Percentiles rank a stretch among this genome's conserved stretches.
These are phyloP conservation scores for Lophochroa leadbeateri DNA, from an alignment of 2,113 vertebrate genomes.

Conservation along the genomic window DNA sequence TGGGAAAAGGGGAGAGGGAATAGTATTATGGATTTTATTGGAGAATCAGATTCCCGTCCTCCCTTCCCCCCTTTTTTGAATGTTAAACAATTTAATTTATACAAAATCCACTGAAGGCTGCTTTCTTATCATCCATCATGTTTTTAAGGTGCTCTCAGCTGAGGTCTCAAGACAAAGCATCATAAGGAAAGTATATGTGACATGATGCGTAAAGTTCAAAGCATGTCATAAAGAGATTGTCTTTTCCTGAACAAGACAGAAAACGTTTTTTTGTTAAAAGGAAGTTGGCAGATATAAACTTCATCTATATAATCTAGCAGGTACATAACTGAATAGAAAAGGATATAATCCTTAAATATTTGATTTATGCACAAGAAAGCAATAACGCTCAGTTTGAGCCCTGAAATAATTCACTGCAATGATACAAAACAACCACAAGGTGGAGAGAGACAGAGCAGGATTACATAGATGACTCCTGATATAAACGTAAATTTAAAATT, in stretches of 20 bases:
- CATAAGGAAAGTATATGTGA: background rate
- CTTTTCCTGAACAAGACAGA: background rate
- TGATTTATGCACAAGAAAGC: background rate
- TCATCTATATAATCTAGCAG: background rate
- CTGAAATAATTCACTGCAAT: background rate
- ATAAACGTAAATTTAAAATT: constrained; percentile 13
- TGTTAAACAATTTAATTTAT: background rate
- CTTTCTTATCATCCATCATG: background rate
- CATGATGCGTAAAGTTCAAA: background rate
- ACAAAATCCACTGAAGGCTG: background rate
- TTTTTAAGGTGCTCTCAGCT: background rate
- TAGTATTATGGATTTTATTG: background rate
- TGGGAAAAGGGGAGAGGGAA: background rate
- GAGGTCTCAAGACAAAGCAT: background rate
- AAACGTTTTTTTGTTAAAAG: background rate
- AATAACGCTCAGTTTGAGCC: background rate
- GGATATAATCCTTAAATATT: background rate
- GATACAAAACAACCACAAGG: background rate
- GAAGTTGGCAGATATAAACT: background rate
- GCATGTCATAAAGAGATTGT: background rate
- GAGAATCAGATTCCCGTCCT: accelerated
- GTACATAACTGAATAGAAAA: background rate
- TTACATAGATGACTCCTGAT: background rate
- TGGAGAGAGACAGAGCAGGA: background rate
- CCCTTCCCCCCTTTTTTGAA: background rate